Evolutionary conservation across 1,140 invertebrate genomes (phyloP), one percentile per base, ranked within the genome.

Genomic region (Sinella curviseta): DNA sequence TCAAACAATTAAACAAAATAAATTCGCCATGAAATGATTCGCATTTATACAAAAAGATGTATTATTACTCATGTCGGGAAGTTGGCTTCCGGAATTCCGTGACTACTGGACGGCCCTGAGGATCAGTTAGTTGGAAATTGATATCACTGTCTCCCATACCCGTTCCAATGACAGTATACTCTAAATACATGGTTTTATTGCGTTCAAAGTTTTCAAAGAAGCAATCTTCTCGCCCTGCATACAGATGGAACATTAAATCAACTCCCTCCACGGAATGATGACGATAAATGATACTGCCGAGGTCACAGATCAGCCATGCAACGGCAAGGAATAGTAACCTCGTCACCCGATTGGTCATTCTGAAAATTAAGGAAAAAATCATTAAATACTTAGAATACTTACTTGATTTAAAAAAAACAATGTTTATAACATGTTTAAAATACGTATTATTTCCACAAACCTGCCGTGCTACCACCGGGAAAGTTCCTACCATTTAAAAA

Each of bases 91-190:
- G 35, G 48, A 82, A 78, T 35, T 82, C 78, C 1, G 81, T 67
- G 20, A 82, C 57, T 2, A 78, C 31, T 24, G 80, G 77, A 34
- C 77, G 80, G 54, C 60, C 73, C 12, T 55, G 20, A 30, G 77
- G 73, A 73, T 81, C 77, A 4, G 30, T n/a, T 8, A 81, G 1
- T 77, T 81, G 77, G 48, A 81, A 81, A 73, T 81, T 81, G 35
- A 81, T 65, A 55, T 81, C 80, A 4, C 28, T 28, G 24, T 78
- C 77, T 1, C 80, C 80, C 39, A 75, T 77, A 24, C 74, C 75
- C 1, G 77, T 30, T 3, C 36, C 34, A 31, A 81, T 78, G n/a
- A 81, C 80, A 16, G 77, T 34, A 33, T 81, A 81, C 26, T 81
- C 80, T 0, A 81, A 1, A 75, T 31, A 57, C 31, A 81, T 28